phyloP scores from a whole-genome alignment of 2,888 invertebrate genomes.

The Eristalis tenax region DNA sequence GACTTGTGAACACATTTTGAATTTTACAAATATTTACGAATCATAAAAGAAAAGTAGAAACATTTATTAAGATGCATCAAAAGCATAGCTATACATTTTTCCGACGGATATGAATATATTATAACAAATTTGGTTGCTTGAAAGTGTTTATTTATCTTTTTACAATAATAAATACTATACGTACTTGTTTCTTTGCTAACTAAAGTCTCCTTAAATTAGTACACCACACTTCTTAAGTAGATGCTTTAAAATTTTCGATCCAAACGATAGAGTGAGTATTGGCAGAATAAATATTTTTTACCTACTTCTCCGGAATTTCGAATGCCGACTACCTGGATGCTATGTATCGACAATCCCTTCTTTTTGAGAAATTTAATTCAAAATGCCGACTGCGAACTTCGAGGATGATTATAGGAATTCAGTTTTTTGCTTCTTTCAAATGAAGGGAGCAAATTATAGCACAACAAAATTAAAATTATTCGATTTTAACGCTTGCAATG shows the following conservation, averaged over 20 bases:
- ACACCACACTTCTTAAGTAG: too few species aligned
- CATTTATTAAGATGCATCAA: too few species aligned
- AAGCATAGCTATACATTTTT: too few species aligned
- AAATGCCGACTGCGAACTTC: neutral
- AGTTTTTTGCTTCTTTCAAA: neutral
- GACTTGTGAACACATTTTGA: too few species aligned
- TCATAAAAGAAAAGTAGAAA: too few species aligned
- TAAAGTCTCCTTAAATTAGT: too few species aligned
- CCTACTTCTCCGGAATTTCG: neutral
- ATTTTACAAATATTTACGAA: too few species aligned
- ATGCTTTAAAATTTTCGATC: neutral
- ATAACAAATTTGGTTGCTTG: too few species aligned
- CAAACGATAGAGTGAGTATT: neutral
- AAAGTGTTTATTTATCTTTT: too few species aligned
- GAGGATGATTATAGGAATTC: neutral
- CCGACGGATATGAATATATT: too few species aligned
- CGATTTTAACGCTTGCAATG: neutral
- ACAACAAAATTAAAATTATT: neutral
- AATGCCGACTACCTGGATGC: neutral
- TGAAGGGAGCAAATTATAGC: neutral
- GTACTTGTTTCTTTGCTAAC: too few species aligned
- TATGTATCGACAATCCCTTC: neutral
- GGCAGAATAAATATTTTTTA: neutral
- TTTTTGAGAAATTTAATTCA: neutral
- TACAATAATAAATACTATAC: too few species aligned